Evolutionary conservation across 2,113 vertebrate genomes (phyloP).

Genomic region (Pseudonaja textilis): DNA sequence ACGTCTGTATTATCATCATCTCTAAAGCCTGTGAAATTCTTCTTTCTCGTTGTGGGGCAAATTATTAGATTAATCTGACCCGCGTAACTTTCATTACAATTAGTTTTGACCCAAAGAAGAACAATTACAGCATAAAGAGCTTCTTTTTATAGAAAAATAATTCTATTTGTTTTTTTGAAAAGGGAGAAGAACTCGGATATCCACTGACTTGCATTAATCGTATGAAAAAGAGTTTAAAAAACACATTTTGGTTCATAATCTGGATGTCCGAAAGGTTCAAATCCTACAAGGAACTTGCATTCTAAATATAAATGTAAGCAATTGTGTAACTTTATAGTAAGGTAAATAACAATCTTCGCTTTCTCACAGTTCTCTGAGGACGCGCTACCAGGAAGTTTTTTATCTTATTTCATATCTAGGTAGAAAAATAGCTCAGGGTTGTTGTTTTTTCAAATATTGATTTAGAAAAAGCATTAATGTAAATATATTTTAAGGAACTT

Average conservation of each 20-base stretch:
- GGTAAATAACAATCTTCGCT: background rate
- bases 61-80: background rate
- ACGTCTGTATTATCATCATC: background rate
- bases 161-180: background rate
- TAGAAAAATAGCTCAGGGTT: background rate
- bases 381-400: background rate
- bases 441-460: background rate
- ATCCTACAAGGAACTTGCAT: slow-evolving; percentile 26
- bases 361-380: background rate
- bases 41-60: background rate
- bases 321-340: background rate
- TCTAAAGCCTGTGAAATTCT: background rate
- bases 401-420: background rate
- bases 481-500: background rate
- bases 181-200: background rate
- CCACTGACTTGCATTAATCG: background rate
- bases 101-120: background rate
- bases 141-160: background rate
- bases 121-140: background rate
- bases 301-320: slow-evolving; percentile 17
- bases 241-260: background rate
- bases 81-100: background rate
- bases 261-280: slow-evolving; percentile 13
- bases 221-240: background rate
- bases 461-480: background rate